A percentile compares a stretch with the other conserved stretches of the same genome.
Evolutionary conservation across 2,797 vertebrate genomes (phyloP).

Genomic region (Enteromius paludinosus): DNA sequence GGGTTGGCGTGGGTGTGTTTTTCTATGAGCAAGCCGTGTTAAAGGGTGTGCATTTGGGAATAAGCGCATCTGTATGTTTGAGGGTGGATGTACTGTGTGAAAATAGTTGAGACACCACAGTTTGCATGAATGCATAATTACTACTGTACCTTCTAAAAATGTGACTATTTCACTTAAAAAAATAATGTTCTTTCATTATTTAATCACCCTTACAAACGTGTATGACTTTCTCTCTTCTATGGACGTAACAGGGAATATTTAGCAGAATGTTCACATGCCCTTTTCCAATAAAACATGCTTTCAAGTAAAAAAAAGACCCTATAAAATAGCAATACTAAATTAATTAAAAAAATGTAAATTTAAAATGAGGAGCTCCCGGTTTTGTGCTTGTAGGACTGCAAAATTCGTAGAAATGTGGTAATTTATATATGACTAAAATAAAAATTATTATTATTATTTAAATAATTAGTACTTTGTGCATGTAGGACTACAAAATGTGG

Average conservation of each 20-base stretch:
- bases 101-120: constrained; percentile 7
- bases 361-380: neutral
- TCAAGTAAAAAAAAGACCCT: neutral
- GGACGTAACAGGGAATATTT: neutral
- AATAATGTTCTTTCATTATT: neutral
- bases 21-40: constrained; percentile 49
- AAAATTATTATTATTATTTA: no score
- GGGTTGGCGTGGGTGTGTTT: constrained; percentile 68
- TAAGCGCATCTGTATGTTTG: constrained; percentile 48
- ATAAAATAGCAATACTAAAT: neutral
- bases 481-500: no score
- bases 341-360: neutral
- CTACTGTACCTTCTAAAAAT: neutral
- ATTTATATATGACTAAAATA: neutral
- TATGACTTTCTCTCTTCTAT: neutral
- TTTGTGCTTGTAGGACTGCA: neutral
- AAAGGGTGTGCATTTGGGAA: constrained; percentile 50
- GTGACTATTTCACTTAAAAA: neutral
- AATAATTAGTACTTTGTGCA: no score
- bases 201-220: neutral
- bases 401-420: neutral
- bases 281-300: neutral
- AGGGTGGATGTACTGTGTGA: constrained; percentile 39
- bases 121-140: neutral
- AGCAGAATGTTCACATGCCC: neutral